Evolutionary conservation across 2,888 invertebrate species (phyloP).

Genomic region (Bombylius discolor): DNA sequence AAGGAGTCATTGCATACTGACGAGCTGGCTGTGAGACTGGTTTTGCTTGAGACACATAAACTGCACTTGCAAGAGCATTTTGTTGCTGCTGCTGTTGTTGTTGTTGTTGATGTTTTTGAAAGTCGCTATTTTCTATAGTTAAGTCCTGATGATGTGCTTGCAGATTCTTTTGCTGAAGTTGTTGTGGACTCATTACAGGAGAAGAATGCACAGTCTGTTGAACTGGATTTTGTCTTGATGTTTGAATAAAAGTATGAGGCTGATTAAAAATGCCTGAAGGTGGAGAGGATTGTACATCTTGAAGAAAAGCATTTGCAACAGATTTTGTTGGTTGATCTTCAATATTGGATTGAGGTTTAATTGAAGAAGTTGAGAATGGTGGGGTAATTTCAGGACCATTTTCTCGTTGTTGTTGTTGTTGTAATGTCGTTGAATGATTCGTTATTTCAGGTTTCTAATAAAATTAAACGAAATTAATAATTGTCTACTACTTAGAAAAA

Average conservation of each 20-base stretch:
- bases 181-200: conserved; percentile 31
- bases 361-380: not conserved
- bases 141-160: not conserved
- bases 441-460: not conserved
- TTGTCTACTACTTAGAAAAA: not conserved
- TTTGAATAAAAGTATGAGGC: conserved; percentile 13
- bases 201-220: conserved; percentile 20
- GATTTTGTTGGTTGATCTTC: not conserved
- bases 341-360: not conserved
- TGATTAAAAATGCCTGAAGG: not conserved
- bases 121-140: not conserved
- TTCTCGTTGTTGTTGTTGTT: not conserved
- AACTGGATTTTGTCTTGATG: conserved; percentile 1
- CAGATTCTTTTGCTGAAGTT: conserved; percentile 28
- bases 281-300: not conserved
- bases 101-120: not conserved
- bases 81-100: conserved; percentile 16
- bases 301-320: not conserved
- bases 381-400: not conserved
- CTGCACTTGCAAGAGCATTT: conserved; percentile 16
- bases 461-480: not conserved
- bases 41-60: conserved; percentile 25
- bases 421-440: no score
- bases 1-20: conserved; percentile 18
- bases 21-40: conserved; percentile 23